phyloP scores from a whole-genome alignment of 2,888 invertebrate genomes.

The Noctua janthe region DNA sequence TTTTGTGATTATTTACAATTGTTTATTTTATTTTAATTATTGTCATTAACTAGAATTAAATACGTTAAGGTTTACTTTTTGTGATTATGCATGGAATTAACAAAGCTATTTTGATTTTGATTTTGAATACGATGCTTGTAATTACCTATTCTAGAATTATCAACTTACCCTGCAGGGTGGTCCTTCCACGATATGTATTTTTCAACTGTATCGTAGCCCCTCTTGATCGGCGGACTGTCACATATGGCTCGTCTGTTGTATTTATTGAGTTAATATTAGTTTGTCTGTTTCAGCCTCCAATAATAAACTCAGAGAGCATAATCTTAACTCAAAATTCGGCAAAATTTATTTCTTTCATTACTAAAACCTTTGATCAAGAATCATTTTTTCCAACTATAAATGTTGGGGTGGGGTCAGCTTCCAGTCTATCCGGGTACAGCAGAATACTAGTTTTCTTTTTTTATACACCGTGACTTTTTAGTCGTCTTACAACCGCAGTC shows the following conservation, averaged over 20 bases:
- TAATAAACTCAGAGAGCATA: neutral
- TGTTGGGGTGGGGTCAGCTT: neutral
- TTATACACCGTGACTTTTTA: too few relatives aligned
- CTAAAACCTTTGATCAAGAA: neutral
- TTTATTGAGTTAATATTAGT: conserved; percentile 6
- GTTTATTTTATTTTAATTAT: too few relatives aligned
- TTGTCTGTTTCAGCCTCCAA: neutral
- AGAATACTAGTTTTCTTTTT: neutral
- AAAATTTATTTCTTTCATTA: neutral
- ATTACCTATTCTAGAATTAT: neutral
- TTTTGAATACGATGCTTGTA: too few relatives aligned
- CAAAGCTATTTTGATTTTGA: too few relatives aligned
- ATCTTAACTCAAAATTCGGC: neutral
- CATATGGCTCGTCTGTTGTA: conserved; percentile 42
- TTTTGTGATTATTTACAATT: too few relatives aligned
- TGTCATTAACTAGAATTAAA: too few relatives aligned
- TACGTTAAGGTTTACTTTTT: too few relatives aligned
- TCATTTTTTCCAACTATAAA: neutral
- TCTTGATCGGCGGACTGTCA: conserved; percentile 21
- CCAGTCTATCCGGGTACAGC: neutral
- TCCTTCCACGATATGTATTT: conserved; percentile 26
- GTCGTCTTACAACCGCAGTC: too few relatives aligned
- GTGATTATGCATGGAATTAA: too few relatives aligned
- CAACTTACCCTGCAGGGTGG: conserved; percentile 39
- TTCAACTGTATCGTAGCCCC: conserved; percentile 33